Base-by-base conservation (phyloP, 2,888 invertebrate species). In the Gymnocheta viridis region DNA sequence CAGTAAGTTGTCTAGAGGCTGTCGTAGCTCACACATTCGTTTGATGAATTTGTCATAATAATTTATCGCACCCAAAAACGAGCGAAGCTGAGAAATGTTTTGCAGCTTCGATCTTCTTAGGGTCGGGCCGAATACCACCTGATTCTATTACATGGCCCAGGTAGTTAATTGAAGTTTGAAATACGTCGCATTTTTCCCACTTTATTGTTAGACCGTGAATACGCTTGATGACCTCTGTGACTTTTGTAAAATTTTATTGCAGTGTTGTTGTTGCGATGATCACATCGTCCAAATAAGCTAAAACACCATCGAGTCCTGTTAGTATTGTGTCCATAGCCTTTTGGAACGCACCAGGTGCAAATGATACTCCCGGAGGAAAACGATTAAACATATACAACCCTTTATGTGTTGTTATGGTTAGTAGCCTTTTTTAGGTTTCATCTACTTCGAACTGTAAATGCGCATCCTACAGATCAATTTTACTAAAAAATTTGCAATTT, bases 21-120 rank as follows among this genome's bases (percentile, higher is more conserved):
- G n/a, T n/a, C n/a, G n/a, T n/a, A n/a, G n/a, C n/a, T n/a, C n/a
- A n/a, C n/a, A n/a, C n/a, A n/a, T n/a, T n/a, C n/a, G n/a, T n/a
- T n/a, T n/a, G n/a, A n/a, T n/a, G n/a, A 69, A 82, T 27, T 77
- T 70, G 0, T 47, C 64, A 60, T 77, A 82, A 22, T 70, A 82
- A 54, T 62, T 79, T 14, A 79, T 27, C 4, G 70, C 70, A 27
- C 70, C 62, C 32, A 62, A 56, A 54, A 72, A 76, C 2, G 77
- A 76, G 6, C 70, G 49, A 27, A 78, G 70, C 22, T 70, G 51
- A n/a, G 70, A 72, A 10, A 82, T 60, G n/a, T 77, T 77, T n/a
- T 32, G 54, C 22, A 14, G 51, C 24, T 24, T 51, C 51, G 4
- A 41, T 14, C 12, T 41, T 12, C 2, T 10, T 14, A 22, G 69